These are phyloP conservation scores for Eupithecia subumbrata DNA, from an alignment of 2,888 invertebrate genomes.

Conservation along the genomic window DNA sequence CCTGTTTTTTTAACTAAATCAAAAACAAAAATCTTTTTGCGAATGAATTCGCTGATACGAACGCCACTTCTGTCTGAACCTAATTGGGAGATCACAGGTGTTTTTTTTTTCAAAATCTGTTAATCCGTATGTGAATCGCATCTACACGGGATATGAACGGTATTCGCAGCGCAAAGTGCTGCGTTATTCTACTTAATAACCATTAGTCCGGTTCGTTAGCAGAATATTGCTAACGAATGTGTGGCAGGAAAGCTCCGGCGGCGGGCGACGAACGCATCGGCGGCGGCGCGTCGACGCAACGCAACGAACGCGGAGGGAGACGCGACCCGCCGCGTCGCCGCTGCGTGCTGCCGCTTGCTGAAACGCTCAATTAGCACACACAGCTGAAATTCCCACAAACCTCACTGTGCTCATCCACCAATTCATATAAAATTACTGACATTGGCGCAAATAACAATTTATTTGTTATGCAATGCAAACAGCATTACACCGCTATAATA, in stretches of 20 bases:
- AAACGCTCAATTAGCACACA: constrained; percentile 78
- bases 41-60: neutral
- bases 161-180: constrained; percentile 74
- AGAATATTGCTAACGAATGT: constrained; percentile 83
- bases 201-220: constrained; percentile 83
- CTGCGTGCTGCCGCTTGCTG: constrained; percentile 56
- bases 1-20: neutral
- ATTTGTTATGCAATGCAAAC: constrained; percentile 43
- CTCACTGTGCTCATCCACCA: constrained; percentile 48
- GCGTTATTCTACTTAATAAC: constrained; percentile 82
- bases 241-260: constrained; percentile 48
- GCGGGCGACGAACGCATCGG: neutral
- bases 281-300: constrained; percentile 7
- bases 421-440: constrained; percentile 54
- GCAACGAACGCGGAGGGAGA: neutral
- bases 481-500: constrained; percentile 37
- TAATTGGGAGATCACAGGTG: constrained; percentile 22
- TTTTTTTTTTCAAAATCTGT: constrained; percentile 40
- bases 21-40: neutral
- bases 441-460: constrained; percentile 41
- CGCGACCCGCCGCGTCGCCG: constrained; percentile 2
- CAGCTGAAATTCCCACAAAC: constrained; percentile 55
- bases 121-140: constrained; percentile 51
- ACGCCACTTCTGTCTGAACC: neutral
- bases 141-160: constrained; percentile 60